phyloP scores from a whole-genome alignment of 2,888 invertebrate species.

The Agrotis puta region DNA sequence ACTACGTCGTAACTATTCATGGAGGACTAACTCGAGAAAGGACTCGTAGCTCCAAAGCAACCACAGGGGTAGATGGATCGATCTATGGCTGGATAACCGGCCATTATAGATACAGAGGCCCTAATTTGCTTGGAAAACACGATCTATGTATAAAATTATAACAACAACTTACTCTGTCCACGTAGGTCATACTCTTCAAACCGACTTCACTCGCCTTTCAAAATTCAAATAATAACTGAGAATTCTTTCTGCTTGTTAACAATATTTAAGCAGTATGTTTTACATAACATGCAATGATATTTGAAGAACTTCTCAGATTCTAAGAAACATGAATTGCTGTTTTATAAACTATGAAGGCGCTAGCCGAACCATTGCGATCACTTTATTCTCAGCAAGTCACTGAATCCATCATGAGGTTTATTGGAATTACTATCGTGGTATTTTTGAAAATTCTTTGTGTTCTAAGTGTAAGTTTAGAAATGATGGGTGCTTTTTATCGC shows the following conservation, averaged over 20 bases:
- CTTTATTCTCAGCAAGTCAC: slow-evolving; percentile 66
- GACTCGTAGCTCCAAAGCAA: neutral
- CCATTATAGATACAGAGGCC: no score
- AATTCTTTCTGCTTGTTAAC: slow-evolving; percentile 30
- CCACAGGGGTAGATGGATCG: no score
- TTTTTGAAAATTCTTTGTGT: slow-evolving; percentile 68
- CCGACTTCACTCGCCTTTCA: slow-evolving; percentile 25
- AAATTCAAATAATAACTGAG: slow-evolving; percentile 20
- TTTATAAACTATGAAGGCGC: slow-evolving; percentile 74
- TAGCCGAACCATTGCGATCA: slow-evolving; percentile 61
- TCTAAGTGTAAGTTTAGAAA: slow-evolving; percentile 75
- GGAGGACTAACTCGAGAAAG: neutral
- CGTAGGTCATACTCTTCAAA: slow-evolving; percentile 42
- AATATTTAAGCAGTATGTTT: slow-evolving; percentile 28
- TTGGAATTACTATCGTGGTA: slow-evolving; percentile 68
- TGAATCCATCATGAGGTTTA: slow-evolving; percentile 74
- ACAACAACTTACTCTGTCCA: slow-evolving; percentile 48
- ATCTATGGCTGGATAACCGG: no score
- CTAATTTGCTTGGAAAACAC: no score
- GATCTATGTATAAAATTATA: neutral
- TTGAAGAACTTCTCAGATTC: slow-evolving; percentile 75
- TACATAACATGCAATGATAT: slow-evolving; percentile 72
- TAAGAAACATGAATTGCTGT: slow-evolving; percentile 69
- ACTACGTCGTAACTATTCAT: slow-evolving; percentile 37
- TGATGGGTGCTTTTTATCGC: slow-evolving; percentile 1